Base-by-base conservation (phyloP, 2,797 vertebrate species). In the Pempheris klunzingeri region DNA sequence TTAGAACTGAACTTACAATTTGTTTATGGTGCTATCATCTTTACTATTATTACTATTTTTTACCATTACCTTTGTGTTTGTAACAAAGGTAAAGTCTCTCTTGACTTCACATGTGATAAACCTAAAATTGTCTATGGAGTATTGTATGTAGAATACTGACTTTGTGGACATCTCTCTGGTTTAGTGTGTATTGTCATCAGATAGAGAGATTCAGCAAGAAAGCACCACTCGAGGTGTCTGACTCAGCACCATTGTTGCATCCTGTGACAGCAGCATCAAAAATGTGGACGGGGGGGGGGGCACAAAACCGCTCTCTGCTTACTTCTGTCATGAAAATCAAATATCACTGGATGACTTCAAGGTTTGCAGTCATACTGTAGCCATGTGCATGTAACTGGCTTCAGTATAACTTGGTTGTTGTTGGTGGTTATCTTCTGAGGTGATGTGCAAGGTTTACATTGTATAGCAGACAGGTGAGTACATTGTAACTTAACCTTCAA, bases 161-260 rank as follows among this genome's bases (percentile, higher is more conserved):
- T 49, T n/a, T 39, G 17, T 61, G 44, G 30, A 65, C 55, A 64
- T 67, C 67, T 22, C 65, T 81, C 43, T 83, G 80, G 78, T 74
- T 76, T 76, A 73, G 80, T 59, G 26, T 62, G 17, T 32, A 47
- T 58, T 64, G 68, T 78, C 75, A 74, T 78, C 64, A 57, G 30
- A 50, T 26, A 11, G 59, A 68, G 41, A 77, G 64, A 75, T 67
- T 77, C 86, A 88, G 84, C 74, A 70, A 60, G 77, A 85, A 78
- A 83, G 68, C 68, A 2, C 17, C 4, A 84, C 81, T 81, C 6
- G 18, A 74, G 78, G 87, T 74, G 71, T 78, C 61, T 89, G 86
- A 83, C 83, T 90, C 88, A 83, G 67, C 20, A 24, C 39, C 50
- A 70, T 62, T 84, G 83, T 81, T 36, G 60, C 77, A 61, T 73